Evolutionary conservation across 2,888 invertebrate species (phyloP).

Genomic region (Sarcophaga caerulescens): DNA sequence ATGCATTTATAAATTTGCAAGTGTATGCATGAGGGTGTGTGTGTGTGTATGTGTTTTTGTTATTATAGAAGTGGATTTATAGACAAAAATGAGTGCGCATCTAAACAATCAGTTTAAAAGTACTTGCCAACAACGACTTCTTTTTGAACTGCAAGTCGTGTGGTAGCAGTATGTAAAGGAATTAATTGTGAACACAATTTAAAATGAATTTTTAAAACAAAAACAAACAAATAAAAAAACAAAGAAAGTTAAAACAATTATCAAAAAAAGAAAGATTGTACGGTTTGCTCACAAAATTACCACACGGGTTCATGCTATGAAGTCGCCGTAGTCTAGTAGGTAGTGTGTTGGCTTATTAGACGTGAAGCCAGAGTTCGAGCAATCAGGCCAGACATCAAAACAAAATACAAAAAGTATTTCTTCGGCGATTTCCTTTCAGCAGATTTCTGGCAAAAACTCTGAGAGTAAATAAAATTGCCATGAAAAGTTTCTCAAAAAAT

Average conservation of each 20-base stretch:
- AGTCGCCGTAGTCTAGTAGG: too few relatives aligned
- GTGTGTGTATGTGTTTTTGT: slow-evolving; percentile 30
- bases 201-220: background rate
- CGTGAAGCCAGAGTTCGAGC: too few relatives aligned
- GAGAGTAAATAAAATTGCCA: too few relatives aligned
- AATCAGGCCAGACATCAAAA: too few relatives aligned
- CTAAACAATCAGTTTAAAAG: slow-evolving; percentile 47
- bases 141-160: background rate
- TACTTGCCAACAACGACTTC: slow-evolving; percentile 2
- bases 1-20: background rate
- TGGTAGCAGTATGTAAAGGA: background rate
- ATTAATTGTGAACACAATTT: background rate
- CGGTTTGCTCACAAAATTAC: background rate
- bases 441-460: too few relatives aligned
- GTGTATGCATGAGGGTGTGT: background rate
- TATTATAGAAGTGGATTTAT: slow-evolving; percentile 59
- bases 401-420: too few relatives aligned
- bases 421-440: too few relatives aligned
- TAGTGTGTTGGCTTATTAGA: too few relatives aligned
- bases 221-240: background rate
- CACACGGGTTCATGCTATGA: too few relatives aligned
- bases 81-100: slow-evolving; percentile 55
- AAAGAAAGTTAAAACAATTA: background rate
- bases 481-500: too few relatives aligned
- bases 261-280: background rate